A percentile compares a stretch with the other conserved stretches of the same genome.
Evolutionary conservation across 1,140 invertebrate genomes (phyloP).

Genomic region (Manduca sexta): DNA sequence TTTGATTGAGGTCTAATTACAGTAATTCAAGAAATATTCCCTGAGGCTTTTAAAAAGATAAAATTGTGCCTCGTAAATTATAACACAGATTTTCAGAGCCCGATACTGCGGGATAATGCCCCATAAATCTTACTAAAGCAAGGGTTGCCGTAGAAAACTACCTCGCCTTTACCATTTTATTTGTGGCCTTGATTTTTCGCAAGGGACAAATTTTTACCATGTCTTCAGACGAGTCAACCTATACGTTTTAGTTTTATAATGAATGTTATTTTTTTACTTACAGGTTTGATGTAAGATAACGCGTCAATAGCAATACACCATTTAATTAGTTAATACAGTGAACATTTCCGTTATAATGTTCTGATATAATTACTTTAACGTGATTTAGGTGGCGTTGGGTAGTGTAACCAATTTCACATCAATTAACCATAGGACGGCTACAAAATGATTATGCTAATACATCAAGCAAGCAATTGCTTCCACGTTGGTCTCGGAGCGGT

Average conservation of each 20-base stretch:
- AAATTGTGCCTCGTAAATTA: slow-evolving; percentile 12
- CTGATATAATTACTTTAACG: no score
- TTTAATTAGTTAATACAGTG: no score
- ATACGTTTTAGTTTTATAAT: no score
- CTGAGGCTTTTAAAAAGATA: slow-evolving; percentile 1
- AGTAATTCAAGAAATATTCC: background rate
- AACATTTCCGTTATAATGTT: no score
- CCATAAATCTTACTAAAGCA: slow-evolving; percentile 31
- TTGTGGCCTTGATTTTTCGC: slow-evolving; percentile 12
- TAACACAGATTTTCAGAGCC: slow-evolving; percentile 27
- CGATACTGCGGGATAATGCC: slow-evolving; percentile 24
- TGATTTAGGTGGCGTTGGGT: no score
- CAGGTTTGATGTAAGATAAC: no score
- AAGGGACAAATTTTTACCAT: no score
- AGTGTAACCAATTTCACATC: slow-evolving; percentile 2
- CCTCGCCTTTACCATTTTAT: slow-evolving; percentile 23
- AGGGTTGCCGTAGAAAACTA: slow-evolving; percentile 26
- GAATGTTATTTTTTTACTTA: no score
- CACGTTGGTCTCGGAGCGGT: slow-evolving; percentile 27
- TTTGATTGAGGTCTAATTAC: background rate
- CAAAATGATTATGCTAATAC: slow-evolving; percentile 45
- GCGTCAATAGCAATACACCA: no score
- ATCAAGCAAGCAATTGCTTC: slow-evolving; percentile 34
- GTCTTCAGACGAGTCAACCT: no score
- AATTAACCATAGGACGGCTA: slow-evolving; percentile 14